Conservation (phyloP, 1,140 invertebrate genomes). For the Aphelenchoides avenae region DNA sequence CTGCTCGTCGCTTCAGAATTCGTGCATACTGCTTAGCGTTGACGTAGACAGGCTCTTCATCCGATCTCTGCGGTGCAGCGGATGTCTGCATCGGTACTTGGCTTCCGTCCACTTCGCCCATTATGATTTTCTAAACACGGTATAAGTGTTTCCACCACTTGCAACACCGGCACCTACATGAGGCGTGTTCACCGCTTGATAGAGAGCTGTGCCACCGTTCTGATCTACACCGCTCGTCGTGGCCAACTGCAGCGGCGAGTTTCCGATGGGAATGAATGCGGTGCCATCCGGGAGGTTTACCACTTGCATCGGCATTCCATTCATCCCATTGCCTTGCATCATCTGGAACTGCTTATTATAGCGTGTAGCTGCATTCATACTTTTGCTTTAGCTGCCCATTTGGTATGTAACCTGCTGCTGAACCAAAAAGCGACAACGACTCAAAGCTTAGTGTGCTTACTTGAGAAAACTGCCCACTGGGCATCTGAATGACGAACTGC, state of each 20-base stretch:
- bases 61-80: constrained; percentile 54
- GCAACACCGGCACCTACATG: not conserved
- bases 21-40: constrained; percentile 94
- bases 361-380: not conserved
- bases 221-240: not conserved
- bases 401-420: too few species aligned
- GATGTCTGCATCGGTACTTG: constrained; percentile 1
- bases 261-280: constrained; percentile 12
- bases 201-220: not conserved
- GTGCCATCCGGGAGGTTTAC: constrained; percentile 19
- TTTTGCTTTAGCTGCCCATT: constrained; percentile 2
- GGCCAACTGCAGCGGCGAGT: constrained; percentile 2
- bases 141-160: not conserved
- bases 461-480: not conserved
- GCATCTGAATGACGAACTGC: constrained; percentile 11
- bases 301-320: constrained; percentile 25
- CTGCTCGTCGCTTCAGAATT: constrained; percentile 81
- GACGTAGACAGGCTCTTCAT: constrained; percentile 91
- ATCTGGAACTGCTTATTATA: constrained; percentile 1
- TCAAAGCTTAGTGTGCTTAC: too few species aligned
- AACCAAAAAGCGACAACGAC: too few species aligned
- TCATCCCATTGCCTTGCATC: not conserved
- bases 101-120: constrained; percentile 1
- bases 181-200: not conserved
- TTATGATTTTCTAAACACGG: not conserved